Base-by-base conservation (phyloP, 2,113 vertebrate species). In the Carassius carassius region DNA sequence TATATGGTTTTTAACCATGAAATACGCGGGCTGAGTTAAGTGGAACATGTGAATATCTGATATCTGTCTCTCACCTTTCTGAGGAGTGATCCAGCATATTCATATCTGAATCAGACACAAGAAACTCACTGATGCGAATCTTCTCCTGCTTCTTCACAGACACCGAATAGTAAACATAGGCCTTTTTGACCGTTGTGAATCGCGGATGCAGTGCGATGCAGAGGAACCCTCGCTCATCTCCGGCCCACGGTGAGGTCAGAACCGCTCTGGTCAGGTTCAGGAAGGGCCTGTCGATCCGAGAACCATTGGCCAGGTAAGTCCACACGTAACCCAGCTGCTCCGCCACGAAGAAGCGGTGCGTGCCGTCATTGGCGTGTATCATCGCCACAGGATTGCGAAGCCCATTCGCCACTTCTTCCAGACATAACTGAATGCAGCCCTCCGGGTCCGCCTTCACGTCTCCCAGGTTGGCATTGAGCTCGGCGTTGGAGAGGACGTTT, bases 321-420 rank as follows among this genome's bases (percentile, higher is more conserved):
- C 95, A 96, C 25, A 96, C 92, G 4, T 93, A 94, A 58, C 95
- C 95, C 82, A 95, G 89, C 90, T 96, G 95, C 91, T 96, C 95
- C 0, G 95, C 95, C 72, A 96, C 92, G 19, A 96, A 96, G 89
- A 95, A 95, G 3, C 95, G 94, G 54, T 96, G 95, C 11, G 92
- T 95, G 16, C 95, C 94, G 19, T 96, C 95, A 21, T 94, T 86
- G 2, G 95, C 95, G 19, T 95, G 95, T 16, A 95, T 92, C 95
- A 95, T 95, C 12, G 95, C 95, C 80, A 96, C 95, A 0, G 95
- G 95, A 90, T 96, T 96, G 0, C 94, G 93, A 4, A 96, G 94
- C 0, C 94, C 94, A 0, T 96, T 96, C 58, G 94, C 94, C 5
- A 94, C 91, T 60, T 96, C 95, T 85, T 95, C 89, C 70, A 96